A percentile compares a stretch with the other conserved stretches of the same genome.
Evolutionary conservation across 1,140 invertebrate genomes (phyloP).

Genomic region (Glossosoma conforme): DNA sequence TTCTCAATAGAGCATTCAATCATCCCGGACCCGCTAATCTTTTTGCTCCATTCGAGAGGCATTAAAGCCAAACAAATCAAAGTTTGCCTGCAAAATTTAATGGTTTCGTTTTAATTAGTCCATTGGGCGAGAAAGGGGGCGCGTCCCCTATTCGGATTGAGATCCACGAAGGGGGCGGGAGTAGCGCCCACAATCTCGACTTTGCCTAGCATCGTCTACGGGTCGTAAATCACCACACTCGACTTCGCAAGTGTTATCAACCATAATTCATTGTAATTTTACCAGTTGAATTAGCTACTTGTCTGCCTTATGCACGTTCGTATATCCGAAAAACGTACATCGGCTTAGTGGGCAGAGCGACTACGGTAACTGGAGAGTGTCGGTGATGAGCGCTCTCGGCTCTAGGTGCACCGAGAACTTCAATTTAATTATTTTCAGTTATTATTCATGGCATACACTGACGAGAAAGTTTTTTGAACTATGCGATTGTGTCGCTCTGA

Average conservation of each 20-base stretch:
- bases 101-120: slow-evolving; percentile 19
- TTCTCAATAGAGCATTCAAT: too few species aligned
- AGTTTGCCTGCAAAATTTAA: slow-evolving; percentile 10
- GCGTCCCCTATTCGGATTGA: background rate
- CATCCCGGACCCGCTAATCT: slow-evolving; percentile 4
- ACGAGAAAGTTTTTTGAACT: too few species aligned
- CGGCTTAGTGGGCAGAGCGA: too few species aligned
- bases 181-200: background rate
- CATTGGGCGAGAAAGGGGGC: background rate
- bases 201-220: slow-evolving; percentile 4
- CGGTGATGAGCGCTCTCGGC: too few species aligned
- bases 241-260: slow-evolving; percentile 25
- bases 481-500: too few species aligned
- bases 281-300: slow-evolving; percentile 25
- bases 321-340: slow-evolving; percentile 6
- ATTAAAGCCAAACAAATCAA: slow-evolving; percentile 30
- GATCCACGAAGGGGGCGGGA: background rate
- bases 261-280: slow-evolving; percentile 27
- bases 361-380: too few species aligned
- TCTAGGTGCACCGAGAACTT: too few species aligned
- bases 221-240: slow-evolving; percentile 17
- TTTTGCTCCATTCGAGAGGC: slow-evolving; percentile 15
- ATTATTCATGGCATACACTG: too few species aligned
- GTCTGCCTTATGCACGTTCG: slow-evolving; percentile 10
- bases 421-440: too few species aligned